phyloP scores from a whole-genome alignment of 1,140 invertebrate genomes.

The Brachystomella parvula region DNA sequence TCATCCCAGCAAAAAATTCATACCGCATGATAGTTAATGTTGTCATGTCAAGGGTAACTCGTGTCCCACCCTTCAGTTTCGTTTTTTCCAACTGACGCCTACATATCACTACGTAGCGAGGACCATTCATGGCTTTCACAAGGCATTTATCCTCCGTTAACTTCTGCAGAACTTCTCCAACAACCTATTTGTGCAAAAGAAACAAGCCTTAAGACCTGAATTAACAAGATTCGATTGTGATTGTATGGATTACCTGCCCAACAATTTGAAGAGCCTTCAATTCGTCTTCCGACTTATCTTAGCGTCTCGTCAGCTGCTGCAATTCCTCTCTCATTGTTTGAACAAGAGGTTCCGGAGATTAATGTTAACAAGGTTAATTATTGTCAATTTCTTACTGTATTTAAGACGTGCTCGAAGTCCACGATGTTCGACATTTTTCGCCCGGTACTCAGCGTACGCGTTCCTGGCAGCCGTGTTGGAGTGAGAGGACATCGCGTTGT shows the following conservation, averaged over 20 bases:
- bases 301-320: slow-evolving; percentile 94
- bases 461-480: too few relatives aligned
- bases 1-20: too few relatives aligned
- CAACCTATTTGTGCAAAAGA: slow-evolving; percentile 86
- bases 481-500: too few relatives aligned
- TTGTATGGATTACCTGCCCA: slow-evolving; percentile 79
- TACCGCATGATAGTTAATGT: slow-evolving; percentile 95
- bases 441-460: slow-evolving; percentile 89
- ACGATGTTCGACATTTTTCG: slow-evolving; percentile 90
- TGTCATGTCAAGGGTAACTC: slow-evolving; percentile 99
- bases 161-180: slow-evolving; percentile 98
- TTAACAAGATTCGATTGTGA: too few relatives aligned
- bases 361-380: neutral
- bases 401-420: slow-evolving; percentile 90
- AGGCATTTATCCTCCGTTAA: slow-evolving; percentile 99
- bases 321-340: slow-evolving; percentile 83
- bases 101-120: slow-evolving; percentile 97
- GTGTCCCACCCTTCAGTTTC: slow-evolving; percentile 90
- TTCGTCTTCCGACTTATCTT: slow-evolving; percentile 99
- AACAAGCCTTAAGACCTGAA: too few relatives aligned
- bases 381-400: slow-evolving; percentile 78
- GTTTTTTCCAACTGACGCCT: slow-evolving; percentile 91
- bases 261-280: slow-evolving; percentile 98
- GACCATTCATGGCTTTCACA: slow-evolving; percentile 99
- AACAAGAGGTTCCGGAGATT: slow-evolving; percentile 25